Evolutionary conservation across 2,888 invertebrate species (phyloP).

Genomic region (Coenonympha arcania): DNA sequence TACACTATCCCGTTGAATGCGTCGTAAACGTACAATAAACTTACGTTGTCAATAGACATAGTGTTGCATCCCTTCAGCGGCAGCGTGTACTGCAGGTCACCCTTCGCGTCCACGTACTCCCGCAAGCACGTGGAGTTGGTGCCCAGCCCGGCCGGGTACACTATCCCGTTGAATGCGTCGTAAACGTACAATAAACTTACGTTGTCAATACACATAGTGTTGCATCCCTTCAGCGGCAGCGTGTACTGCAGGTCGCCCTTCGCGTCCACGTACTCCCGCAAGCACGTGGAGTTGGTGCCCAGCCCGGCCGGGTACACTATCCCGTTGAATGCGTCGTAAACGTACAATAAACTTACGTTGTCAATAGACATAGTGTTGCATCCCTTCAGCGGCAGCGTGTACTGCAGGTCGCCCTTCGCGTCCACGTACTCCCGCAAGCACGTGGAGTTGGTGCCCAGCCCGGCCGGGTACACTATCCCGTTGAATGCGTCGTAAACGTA

Average conservation of each 20-base stretch:
- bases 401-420: conserved; percentile 79
- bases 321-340: conserved; percentile 81
- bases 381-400: conserved; percentile 87
- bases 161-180: conserved; percentile 86
- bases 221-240: conserved; percentile 89
- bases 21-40: conserved; percentile 47
- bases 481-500: conserved; percentile 76
- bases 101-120: conserved; percentile 80
- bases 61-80: conserved; percentile 93
- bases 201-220: conserved; percentile 93
- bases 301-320: conserved; percentile 93
- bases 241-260: conserved; percentile 83
- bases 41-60: conserved; percentile 91
- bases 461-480: conserved; percentile 93
- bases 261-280: conserved; percentile 84
- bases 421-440: conserved; percentile 89
- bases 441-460: conserved; percentile 90
- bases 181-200: conserved; percentile 71
- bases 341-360: conserved; percentile 76
- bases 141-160: conserved; percentile 92
- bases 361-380: conserved; percentile 96
- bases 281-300: conserved; percentile 91
- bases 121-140: conserved; percentile 91
- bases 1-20: conserved; percentile 92
- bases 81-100: conserved; percentile 85